Conservation (phyloP, 2,113 vertebrate species). For the Turnix velox region DNA sequence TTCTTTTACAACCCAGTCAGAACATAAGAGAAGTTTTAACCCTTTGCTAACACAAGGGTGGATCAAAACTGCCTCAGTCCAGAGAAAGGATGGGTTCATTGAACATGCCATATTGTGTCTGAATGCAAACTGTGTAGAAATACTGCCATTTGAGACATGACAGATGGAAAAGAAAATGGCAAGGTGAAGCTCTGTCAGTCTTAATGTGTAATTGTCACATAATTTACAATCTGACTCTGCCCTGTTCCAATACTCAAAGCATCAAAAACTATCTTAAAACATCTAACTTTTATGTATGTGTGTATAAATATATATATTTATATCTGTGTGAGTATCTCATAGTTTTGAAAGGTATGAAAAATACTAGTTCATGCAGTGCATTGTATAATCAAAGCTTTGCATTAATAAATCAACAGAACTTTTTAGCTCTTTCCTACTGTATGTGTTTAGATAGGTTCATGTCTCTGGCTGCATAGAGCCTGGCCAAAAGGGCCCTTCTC, state of each 20-base stretch:
- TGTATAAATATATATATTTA: too few species aligned
- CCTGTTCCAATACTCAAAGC: not conserved
- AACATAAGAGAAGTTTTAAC: slow-evolving; percentile 73
- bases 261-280: not conserved
- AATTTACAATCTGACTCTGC: not conserved
- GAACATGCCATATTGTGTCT: not conserved
- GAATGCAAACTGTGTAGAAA: not conserved
- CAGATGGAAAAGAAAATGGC: not conserved
- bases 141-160: not conserved
- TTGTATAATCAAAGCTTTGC: not conserved
- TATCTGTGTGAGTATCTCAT: too few species aligned
- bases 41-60: slow-evolving; percentile 41
- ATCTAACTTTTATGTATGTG: too few species aligned
- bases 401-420: not conserved
- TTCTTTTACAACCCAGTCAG: slow-evolving; percentile 75
- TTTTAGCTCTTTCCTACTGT: not conserved
- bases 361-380: not conserved
- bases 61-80: not conserved
- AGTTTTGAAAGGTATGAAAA: not conserved
- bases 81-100: not conserved
- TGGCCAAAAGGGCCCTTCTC: not conserved
- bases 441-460: not conserved
- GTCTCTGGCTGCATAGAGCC: not conserved
- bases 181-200: not conserved
- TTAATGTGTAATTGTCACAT: not conserved